phyloP scores from a whole-genome alignment of 2,888 invertebrate genomes.

The Petrolisthes manimaculis region DNA sequence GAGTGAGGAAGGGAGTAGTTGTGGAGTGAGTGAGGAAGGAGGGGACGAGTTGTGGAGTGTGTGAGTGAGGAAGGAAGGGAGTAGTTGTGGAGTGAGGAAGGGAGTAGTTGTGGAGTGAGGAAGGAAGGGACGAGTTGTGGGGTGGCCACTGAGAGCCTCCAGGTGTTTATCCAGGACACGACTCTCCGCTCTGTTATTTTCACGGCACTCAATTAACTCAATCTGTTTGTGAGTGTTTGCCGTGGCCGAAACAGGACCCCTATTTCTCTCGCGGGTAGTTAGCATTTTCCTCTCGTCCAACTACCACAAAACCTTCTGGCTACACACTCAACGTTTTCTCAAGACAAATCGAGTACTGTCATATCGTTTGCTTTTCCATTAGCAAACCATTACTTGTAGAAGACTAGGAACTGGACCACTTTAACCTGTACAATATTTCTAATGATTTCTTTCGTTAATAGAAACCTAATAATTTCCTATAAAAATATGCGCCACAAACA shows the following conservation, averaged over 20 bases:
- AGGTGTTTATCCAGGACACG: neutral
- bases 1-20: constrained; percentile 15
- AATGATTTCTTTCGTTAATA: too few relatives aligned
- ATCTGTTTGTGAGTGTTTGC: neutral
- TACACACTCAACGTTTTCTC: too few relatives aligned
- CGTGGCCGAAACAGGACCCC: neutral
- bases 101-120: neutral
- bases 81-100: neutral
- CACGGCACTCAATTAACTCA: neutral
- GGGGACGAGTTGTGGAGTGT: constrained; percentile 11
- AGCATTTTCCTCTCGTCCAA: too few relatives aligned
- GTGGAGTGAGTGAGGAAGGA: constrained; percentile 1
- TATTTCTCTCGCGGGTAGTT: neutral
- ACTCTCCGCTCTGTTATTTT: neutral
- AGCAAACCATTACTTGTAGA: too few relatives aligned
- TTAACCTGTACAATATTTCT: too few relatives aligned
- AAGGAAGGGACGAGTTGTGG: neutral
- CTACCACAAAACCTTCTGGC: too few relatives aligned
- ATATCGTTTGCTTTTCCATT: too few relatives aligned
- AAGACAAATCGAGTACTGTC: too few relatives aligned
- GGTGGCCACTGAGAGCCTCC: neutral
- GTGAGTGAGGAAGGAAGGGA: constrained; percentile 8
- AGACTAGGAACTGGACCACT: too few relatives aligned
- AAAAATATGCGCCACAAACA: too few relatives aligned
- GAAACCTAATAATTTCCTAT: too few relatives aligned